Evolutionary conservation across 1,140 invertebrate species (phyloP).

Genomic region (Notospermus geniculatus): DNA sequence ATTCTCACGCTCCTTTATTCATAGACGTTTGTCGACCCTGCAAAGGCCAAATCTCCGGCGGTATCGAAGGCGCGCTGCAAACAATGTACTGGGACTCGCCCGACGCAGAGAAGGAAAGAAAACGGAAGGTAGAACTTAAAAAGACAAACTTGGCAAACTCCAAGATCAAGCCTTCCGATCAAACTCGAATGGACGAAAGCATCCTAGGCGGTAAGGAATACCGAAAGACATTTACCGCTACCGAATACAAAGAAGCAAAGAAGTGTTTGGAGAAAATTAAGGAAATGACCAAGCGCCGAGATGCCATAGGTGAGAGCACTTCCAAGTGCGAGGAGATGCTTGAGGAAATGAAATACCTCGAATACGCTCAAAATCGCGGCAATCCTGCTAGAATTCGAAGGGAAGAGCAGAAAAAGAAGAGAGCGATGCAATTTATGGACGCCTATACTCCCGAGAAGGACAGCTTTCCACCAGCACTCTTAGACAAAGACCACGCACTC

Average conservation of each 20-base stretch:
- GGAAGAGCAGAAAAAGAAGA: constrained; percentile 7
- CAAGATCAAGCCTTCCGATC: constrained; percentile 8
- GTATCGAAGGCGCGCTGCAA: constrained; percentile 10
- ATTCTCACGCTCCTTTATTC: constrained; percentile 2
- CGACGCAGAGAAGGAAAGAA: constrained; percentile 4
- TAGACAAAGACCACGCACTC: constrained; percentile 9
- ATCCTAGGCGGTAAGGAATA: constrained; percentile 7
- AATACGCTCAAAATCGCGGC: neutral
- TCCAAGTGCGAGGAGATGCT: constrained; percentile 8
- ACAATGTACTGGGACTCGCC: constrained; percentile 10
- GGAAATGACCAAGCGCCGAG: constrained; percentile 10
- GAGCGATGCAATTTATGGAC: constrained; percentile 7
- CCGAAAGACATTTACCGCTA: neutral
- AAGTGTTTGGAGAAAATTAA: constrained; percentile 8
- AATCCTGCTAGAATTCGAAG: constrained; percentile 9
- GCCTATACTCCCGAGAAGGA: constrained; percentile 7
- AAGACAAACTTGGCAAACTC: neutral
- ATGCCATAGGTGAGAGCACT: neutral
- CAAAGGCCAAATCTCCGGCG: constrained; percentile 7
- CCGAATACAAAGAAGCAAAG: constrained; percentile 1
- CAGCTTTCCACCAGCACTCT: neutral
- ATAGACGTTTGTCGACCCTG: constrained; percentile 5
- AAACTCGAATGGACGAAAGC: constrained; percentile 8
- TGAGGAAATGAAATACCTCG: constrained; percentile 3
- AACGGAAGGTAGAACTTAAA: neutral